A percentile compares a stretch with the other conserved stretches of the same genome.
phyloP scores from a whole-genome alignment of 2,113 vertebrate species.

The Helogale parvula region DNA sequence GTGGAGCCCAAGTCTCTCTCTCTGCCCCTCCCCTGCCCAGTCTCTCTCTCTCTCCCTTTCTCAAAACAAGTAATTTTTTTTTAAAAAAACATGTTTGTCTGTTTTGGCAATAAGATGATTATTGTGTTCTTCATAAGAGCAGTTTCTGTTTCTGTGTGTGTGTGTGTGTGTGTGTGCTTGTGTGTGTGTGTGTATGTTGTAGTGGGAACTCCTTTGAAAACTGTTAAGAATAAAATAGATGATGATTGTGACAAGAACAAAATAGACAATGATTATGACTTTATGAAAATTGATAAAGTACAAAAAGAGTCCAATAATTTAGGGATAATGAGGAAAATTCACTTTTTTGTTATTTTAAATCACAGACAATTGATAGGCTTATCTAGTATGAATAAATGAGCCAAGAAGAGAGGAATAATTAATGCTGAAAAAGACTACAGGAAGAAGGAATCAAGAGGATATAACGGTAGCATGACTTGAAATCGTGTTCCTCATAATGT shows the following conservation, averaged over 20 bases:
- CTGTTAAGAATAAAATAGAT: neutral
- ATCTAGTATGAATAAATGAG: neutral
- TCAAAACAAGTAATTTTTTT: no score
- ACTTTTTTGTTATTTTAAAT: neutral
- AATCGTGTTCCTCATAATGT: neutral
- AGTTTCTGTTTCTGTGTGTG: neutral
- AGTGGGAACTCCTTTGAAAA: neutral
- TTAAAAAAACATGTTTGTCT: neutral
- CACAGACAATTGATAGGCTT: neutral
- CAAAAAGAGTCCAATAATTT: neutral
- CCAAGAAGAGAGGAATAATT: neutral
- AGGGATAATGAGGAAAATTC: neutral
- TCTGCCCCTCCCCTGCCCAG: no score
- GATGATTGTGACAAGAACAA: neutral
- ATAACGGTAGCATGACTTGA: neutral
- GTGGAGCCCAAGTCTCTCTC: no score
- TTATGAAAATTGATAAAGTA: neutral
- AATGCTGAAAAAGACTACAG: neutral
- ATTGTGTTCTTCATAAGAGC: neutral
- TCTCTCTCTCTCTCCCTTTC: no score
- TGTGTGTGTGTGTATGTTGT: neutral
- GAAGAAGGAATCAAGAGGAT: neutral
- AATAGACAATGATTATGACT: neutral
- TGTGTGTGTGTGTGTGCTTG: no score
- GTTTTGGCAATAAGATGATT: neutral